Conservation (phyloP, 1,140 invertebrate genomes). For the Brachystomella parvula region DNA sequence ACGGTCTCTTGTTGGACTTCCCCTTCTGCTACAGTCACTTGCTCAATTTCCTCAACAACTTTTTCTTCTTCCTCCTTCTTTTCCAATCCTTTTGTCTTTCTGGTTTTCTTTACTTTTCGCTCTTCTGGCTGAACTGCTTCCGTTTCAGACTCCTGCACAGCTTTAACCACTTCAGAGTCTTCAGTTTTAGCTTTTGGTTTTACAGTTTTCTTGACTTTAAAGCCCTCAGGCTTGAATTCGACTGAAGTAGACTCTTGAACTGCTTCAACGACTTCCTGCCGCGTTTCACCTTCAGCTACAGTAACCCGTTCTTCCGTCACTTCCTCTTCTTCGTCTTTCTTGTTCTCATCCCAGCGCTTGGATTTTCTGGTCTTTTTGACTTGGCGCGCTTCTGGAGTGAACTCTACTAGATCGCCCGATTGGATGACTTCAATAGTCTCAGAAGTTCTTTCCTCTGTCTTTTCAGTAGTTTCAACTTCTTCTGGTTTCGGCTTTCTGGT, state of each 20-base stretch:
- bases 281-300: not conserved
- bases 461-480: not conserved
- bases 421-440: constrained; percentile 2
- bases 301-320: not conserved
- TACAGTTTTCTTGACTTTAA: not conserved
- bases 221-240: not conserved
- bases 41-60: not conserved
- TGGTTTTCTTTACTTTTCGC: not conserved
- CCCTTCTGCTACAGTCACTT: not conserved
- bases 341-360: not conserved
- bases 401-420: not conserved
- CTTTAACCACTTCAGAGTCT: not conserved
- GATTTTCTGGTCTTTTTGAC: not conserved
- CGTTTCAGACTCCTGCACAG: not conserved
- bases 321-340: not conserved
- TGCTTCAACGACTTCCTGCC: not conserved
- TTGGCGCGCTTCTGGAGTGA: not conserved
- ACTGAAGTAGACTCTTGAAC: not conserved
- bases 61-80: not conserved
- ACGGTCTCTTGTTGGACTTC: not conserved
- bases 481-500: not conserved
- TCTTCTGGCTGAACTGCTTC: not conserved
- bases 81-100: not conserved
- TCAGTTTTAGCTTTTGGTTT: not conserved
- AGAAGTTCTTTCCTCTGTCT: not conserved